Conservation (phyloP, 2,888 invertebrate genomes). For the Melikaiella ostensackeni region DNA sequence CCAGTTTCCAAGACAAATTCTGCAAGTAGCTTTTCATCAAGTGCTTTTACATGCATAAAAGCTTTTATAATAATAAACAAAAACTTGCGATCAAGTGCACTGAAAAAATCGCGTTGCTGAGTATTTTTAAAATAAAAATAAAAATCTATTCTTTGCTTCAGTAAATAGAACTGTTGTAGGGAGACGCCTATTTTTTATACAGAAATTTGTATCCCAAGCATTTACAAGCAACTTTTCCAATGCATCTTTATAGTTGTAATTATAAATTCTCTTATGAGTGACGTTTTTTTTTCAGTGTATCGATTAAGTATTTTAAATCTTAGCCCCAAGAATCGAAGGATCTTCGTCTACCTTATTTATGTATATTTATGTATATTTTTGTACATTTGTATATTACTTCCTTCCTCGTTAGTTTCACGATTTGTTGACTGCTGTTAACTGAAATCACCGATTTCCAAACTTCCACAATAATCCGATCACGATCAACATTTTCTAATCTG, state of each 20-base stretch:
- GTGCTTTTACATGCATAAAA: slow-evolving; percentile 1
- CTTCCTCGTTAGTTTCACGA: slow-evolving; percentile 11
- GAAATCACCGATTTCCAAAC: not conserved
- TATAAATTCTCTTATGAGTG: not conserved
- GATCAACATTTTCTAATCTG: slow-evolving; percentile 40
- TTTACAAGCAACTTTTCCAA: not conserved
- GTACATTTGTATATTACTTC: slow-evolving; percentile 33
- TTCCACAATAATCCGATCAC: slow-evolving; percentile 35
- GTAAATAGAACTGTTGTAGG: slow-evolving; percentile 2
- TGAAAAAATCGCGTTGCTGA: slow-evolving; percentile 1
- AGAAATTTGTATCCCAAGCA: slow-evolving; percentile 23
- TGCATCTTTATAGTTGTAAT: not conserved
- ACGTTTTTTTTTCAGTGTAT: slow-evolving; percentile 22
- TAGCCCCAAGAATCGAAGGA: slow-evolving; percentile 6
- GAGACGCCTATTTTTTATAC: slow-evolving; percentile 5
- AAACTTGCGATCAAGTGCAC: not conserved
- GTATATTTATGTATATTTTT: slow-evolving; percentile 32
- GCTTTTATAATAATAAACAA: slow-evolving; percentile 3
- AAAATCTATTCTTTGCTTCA: not conserved
- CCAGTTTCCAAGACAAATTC: not conserved
- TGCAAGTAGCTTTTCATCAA: not conserved
- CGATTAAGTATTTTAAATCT: slow-evolving; percentile 3
- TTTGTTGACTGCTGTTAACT: not conserved
- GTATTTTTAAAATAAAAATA: not conserved
- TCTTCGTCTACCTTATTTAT: slow-evolving; percentile 13